Percentiles rank a stretch among this genome's conserved stretches.
Conservation (phyloP, 2,797 vertebrate species). For the Danio kyathit region DNA sequence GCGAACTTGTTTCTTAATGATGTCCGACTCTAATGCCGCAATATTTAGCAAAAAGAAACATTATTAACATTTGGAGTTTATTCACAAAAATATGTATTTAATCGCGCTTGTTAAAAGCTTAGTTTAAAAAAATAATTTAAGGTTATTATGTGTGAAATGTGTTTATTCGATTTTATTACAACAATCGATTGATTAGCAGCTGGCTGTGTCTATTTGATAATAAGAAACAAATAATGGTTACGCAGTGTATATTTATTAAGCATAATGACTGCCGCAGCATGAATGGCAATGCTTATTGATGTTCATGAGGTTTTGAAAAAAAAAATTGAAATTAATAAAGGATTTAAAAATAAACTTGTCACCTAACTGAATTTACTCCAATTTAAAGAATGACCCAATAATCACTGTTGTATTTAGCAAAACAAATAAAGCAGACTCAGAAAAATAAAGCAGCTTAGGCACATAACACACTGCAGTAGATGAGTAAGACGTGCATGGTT, state of each 20-base stretch:
- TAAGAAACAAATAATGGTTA: background rate
- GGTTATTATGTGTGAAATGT: no score
- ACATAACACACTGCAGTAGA: constrained; percentile 60
- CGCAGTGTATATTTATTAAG: background rate
- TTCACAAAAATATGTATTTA: background rate
- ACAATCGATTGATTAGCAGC: background rate
- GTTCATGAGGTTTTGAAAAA: background rate
- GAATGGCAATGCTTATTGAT: background rate
- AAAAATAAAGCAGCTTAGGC: background rate
- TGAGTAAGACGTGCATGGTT: constrained; percentile 94
- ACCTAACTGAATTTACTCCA: background rate
- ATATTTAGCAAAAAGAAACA: background rate
- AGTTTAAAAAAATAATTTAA: no score
- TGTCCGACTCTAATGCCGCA: background rate
- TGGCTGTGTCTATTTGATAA: background rate
- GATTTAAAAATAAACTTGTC: background rate
- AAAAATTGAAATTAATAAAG: background rate
- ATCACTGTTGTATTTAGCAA: background rate
- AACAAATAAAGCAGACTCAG: background rate
- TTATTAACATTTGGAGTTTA: background rate
- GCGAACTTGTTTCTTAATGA: background rate
- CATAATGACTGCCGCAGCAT: background rate
- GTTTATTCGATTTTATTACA: background rate
- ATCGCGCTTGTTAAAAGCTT: background rate
- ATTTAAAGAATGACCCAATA: background rate